These are phyloP conservation scores for Corythornis vintsioides DNA, from an alignment of 2,113 vertebrate species.

Conservation along the genomic window DNA sequence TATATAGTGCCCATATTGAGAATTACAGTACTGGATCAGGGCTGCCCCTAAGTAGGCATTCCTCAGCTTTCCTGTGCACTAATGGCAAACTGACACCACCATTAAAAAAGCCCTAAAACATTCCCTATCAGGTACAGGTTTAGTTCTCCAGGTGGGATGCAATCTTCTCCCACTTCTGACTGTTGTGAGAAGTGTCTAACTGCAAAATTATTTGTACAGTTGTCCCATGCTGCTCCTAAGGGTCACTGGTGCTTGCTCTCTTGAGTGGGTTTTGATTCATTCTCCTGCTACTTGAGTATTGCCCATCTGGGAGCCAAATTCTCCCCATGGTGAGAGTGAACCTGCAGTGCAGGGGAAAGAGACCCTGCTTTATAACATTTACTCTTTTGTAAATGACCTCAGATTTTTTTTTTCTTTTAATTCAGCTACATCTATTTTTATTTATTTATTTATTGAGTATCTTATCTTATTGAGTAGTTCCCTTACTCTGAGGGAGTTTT, in stretches of 20 bases:
- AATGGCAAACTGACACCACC: neutral
- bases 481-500: neutral
- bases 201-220: neutral
- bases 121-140: neutral
- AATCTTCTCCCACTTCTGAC: neutral
- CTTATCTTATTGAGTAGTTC: neutral
- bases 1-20: conserved; percentile 15
- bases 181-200: neutral
- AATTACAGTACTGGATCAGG: neutral
- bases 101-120: neutral
- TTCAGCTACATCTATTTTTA: neutral
- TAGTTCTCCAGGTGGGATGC: neutral
- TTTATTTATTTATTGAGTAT: too few relatives aligned
- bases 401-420: neutral
- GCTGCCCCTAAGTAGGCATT: neutral
- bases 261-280: neutral
- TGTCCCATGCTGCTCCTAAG: neutral
- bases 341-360: neutral
- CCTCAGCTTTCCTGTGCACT: neutral
- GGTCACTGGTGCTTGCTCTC: neutral
- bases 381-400: neutral
- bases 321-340: neutral
- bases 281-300: neutral
- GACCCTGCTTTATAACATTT: neutral
- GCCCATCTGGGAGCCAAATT: neutral